Percentiles rank a stretch among this genome's conserved stretches.
Conservation (phyloP, 2,113 vertebrate genomes). For the Halcyon malimbica region DNA sequence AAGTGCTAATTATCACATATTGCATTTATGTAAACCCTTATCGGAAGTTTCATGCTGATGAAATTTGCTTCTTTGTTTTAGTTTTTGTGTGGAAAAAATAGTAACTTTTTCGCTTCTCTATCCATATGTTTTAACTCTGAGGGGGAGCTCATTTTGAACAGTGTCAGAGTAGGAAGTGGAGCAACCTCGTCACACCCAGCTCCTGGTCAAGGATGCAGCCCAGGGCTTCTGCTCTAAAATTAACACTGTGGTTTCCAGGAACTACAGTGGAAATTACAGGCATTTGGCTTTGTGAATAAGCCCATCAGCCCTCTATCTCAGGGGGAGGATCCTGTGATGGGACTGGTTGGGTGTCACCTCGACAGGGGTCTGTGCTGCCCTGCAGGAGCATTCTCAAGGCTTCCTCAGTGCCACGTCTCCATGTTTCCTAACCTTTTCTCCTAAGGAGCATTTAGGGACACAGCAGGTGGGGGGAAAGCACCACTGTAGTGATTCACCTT, state of each 20-base stretch:
- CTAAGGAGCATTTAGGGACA: not conserved
- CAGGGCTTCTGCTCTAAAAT: not conserved
- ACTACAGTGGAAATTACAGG: not conserved
- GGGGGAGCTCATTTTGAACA: not conserved
- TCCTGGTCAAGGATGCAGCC: fast-evolving
- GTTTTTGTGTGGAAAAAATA: not conserved
- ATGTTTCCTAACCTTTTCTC: not conserved
- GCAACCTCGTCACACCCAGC: not conserved
- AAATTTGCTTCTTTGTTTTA: not conserved
- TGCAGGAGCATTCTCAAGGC: not conserved
- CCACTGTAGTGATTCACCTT: not conserved
- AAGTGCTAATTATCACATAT: not conserved
- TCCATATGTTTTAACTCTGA: not conserved
- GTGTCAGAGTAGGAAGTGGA: not conserved
- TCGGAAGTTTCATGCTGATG: not conserved
- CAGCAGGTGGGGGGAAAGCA: not conserved
- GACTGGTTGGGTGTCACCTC: not conserved
- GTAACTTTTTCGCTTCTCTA: not conserved
- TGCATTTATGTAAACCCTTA: not conserved
- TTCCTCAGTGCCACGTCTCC: not conserved
- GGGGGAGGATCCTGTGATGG: fast-evolving
- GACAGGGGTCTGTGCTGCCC: not conserved
- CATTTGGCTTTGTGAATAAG: not conserved
- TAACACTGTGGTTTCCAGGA: fast-evolving
- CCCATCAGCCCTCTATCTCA: not conserved